Evolutionary conservation across 2,113 vertebrate species (phyloP), one percentile per base, ranked within the genome.

Genomic region (Nicator chloris): DNA sequence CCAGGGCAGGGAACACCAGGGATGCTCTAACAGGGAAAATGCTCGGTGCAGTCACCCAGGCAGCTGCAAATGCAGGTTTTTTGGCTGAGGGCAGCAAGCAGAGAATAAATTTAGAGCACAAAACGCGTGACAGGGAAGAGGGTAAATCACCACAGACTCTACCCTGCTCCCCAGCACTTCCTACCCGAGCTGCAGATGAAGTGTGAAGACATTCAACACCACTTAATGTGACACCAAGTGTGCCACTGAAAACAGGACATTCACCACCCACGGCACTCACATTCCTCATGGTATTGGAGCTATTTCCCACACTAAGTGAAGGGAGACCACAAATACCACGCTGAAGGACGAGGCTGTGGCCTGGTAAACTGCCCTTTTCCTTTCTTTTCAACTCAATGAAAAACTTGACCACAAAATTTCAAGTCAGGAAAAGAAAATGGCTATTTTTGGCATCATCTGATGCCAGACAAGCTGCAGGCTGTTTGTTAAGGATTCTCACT

Each of bases 231-330:
- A 88, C 94, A 65, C 93, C 30, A 31, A 2, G 53, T 72, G 95
- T 90, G 93, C 95, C 94, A 93, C 57, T 92, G 63, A 11, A 80
- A 96, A 94, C 93, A 94, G 94, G 78, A 85, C 92, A 37, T 45
- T 76, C n/a, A 61, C 87, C 87, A 88, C 96, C 95, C 90, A 60
- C 89, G 9, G 95, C 95, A 59, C 50, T 33, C 28, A 42, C 88
- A 91, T 91, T 94, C 92, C 96, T 89, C 78, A 30, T 71, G 92
- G 88, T 40, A 79, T 26, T 44, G 78, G 70, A 89, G 85, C 68
- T 40, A 95, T 93, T 97, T 92, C 93, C 92, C 96, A 84, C 42
- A 21, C 82, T 76, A 70, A 95, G 94, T 73, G 77, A 70, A 71
- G 82, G 61, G 39, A 88, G 86, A 89, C 90, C 73, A 17, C 92